These are phyloP conservation scores for Hylaeus anthracinus DNA, from an alignment of 1,140 invertebrate species.

Conservation along the genomic window DNA sequence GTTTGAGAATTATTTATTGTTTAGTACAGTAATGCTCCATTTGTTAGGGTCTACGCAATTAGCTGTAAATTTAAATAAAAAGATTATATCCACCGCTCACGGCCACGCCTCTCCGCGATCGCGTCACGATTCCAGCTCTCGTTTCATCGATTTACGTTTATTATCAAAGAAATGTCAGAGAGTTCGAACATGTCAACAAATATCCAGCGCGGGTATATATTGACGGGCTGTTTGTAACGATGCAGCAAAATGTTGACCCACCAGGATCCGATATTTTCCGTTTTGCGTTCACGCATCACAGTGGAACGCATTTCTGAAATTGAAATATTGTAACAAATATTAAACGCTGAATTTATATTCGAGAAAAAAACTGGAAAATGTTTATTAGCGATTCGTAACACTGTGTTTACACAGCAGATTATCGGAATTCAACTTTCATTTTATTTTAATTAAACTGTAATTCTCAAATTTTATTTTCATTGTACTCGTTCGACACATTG, in stretches of 20 bases:
- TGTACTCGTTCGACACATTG: too few relatives aligned
- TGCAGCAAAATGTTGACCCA: slow-evolving; percentile 1
- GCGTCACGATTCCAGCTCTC: neutral
- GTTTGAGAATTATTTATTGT: too few relatives aligned
- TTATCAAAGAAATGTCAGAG: neutral
- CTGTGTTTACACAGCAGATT: too few relatives aligned
- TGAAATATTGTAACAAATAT: neutral
- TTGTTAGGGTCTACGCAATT: too few relatives aligned
- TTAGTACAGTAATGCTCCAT: too few relatives aligned
- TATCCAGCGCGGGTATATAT: neutral
- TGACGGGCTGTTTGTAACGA: neutral
- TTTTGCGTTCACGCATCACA: neutral
- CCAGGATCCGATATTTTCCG: neutral
- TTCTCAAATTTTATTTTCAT: too few relatives aligned
- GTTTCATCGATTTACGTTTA: slow-evolving; percentile 7
- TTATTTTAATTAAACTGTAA: too few relatives aligned
- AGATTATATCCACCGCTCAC: neutral
- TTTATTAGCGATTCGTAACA: too few relatives aligned
- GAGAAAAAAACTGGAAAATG: too few relatives aligned
- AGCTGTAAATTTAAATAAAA: too few relatives aligned
- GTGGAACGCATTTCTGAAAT: neutral
- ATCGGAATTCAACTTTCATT: too few relatives aligned
- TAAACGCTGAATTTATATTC: too few relatives aligned
- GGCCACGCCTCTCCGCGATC: neutral
- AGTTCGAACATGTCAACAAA: neutral